Evolutionary conservation across 1,140 invertebrate species (phyloP).

Genomic region (Asobara japonica): DNA sequence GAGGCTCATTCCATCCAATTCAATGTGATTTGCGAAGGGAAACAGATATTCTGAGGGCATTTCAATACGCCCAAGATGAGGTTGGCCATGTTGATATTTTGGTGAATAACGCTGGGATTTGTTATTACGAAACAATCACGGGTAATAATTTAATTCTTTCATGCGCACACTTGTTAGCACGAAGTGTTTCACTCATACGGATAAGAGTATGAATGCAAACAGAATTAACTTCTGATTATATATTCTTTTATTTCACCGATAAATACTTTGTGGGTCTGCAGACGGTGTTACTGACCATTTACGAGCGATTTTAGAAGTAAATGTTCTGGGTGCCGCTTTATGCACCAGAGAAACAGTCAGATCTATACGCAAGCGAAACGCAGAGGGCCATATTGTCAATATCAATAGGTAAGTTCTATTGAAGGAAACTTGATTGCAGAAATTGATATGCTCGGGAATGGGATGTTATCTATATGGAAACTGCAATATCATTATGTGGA

Average conservation of each 20-base stretch:
- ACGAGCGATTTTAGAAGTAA: constrained; percentile 69
- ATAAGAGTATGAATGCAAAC: no score
- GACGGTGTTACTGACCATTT: neutral
- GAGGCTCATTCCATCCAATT: neutral
- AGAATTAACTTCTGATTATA: no score
- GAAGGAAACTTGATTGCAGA: no score
- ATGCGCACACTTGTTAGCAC: no score
- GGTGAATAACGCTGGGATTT: constrained; percentile 11
- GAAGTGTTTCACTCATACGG: no score
- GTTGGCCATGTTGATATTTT: constrained; percentile 9
- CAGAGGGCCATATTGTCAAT: constrained; percentile 77
- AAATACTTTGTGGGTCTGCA: neutral
- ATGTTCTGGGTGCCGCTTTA: constrained; percentile 74
- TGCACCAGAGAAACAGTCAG: constrained; percentile 74
- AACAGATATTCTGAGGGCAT: constrained; percentile 12
- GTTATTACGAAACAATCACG: neutral
- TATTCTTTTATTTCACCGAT: no score
- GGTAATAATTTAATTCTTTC: neutral
- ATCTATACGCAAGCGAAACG: constrained; percentile 71
- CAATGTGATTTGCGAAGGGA: constrained; percentile 3
- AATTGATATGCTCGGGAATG: no score
- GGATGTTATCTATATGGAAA: no score
- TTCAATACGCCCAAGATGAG: neutral
- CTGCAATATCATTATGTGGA: no score
- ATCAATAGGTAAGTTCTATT: constrained; percentile 77